Evolutionary conservation across 1,140 invertebrate species (phyloP).

Genomic region (Temnothorax longispinosus): DNA sequence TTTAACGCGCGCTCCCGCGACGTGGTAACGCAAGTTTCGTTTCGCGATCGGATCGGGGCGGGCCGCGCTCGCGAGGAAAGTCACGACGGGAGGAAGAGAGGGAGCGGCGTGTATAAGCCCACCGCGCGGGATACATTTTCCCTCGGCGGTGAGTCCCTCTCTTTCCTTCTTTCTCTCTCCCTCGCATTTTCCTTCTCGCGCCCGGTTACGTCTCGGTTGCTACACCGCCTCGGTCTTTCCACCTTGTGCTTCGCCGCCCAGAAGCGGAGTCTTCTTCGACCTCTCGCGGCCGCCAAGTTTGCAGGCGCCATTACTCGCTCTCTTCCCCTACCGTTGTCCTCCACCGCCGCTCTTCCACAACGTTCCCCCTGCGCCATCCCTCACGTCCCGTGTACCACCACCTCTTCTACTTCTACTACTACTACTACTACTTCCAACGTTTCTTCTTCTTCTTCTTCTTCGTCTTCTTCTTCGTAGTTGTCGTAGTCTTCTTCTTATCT

Average conservation of each 20-base stretch:
- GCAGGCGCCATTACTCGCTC: conserved; percentile 76
- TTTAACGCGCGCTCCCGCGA: conserved; percentile 13
- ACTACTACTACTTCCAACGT: conserved; percentile 71
- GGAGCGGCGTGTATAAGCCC: conserved; percentile 17
- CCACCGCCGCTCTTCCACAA: conserved; percentile 41
- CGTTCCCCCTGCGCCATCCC: conserved; percentile 53
- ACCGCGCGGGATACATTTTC: conserved; percentile 40
- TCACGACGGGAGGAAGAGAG: conserved; percentile 45
- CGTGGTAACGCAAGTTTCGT: conserved; percentile 48
- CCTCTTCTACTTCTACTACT: conserved; percentile 73
- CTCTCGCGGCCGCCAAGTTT: conserved; percentile 72
- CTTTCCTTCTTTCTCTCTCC: background rate
- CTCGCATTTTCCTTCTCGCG: conserved; percentile 6
- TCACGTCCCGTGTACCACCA: conserved; percentile 62
- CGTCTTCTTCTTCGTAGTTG: conserved; percentile 57
- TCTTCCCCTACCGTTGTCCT: conserved; percentile 43
- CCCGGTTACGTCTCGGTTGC: conserved; percentile 45
- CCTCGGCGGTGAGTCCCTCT: conserved; percentile 12
- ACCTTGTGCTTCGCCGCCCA: conserved; percentile 60
- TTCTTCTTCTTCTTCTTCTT: conserved; percentile 74
- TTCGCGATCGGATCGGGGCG: conserved; percentile 58
- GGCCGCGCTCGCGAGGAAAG: conserved; percentile 44
- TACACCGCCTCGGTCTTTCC: conserved; percentile 47
- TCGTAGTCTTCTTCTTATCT: conserved; percentile 65
- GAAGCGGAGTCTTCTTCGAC: conserved; percentile 71